Conservation (phyloP, 2,888 invertebrate species). For the Maniola hyperantus region DNA sequence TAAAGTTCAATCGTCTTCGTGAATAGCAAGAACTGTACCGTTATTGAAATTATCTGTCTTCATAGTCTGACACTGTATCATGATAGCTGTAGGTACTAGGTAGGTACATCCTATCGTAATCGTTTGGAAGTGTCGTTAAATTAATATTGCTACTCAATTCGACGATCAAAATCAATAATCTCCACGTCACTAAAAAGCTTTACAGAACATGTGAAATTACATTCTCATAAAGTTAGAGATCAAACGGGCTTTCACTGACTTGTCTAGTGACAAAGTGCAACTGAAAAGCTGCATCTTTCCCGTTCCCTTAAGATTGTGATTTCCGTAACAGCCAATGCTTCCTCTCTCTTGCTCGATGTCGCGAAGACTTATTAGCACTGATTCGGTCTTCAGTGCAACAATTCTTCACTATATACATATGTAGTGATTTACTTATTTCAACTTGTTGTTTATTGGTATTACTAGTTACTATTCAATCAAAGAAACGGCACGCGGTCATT, state of each 20-base stretch:
- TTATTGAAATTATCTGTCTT: too few relatives aligned
- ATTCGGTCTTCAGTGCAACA: constrained; percentile 58
- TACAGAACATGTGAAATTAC: constrained; percentile 68
- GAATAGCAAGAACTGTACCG: too few relatives aligned
- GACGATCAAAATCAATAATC: not conserved
- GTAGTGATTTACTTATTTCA: constrained; percentile 30
- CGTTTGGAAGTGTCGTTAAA: too few relatives aligned
- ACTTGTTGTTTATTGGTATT: constrained; percentile 24
- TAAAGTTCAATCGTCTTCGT: too few relatives aligned
- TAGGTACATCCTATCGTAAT: too few relatives aligned
- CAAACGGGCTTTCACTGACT: constrained; percentile 78
- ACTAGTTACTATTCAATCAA: constrained; percentile 16
- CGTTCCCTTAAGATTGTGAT: constrained; percentile 57
- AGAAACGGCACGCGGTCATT: constrained; percentile 14
- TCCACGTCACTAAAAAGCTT: constrained; percentile 51
- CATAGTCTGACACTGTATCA: too few relatives aligned
- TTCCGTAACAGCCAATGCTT: constrained; percentile 50
- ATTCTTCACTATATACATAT: constrained; percentile 40
- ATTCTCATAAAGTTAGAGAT: constrained; percentile 70
- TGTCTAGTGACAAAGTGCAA: constrained; percentile 50
- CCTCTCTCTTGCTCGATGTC: constrained; percentile 61
- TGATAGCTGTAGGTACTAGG: too few relatives aligned
- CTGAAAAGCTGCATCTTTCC: constrained; percentile 55
- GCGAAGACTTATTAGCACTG: constrained; percentile 69
- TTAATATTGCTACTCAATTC: too few relatives aligned